A percentile compares a stretch with the other conserved stretches of the same genome.
These are phyloP conservation scores for Vanacampus margaritifer DNA, from an alignment of 2,113 vertebrate genomes.

Conservation along the genomic window DNA sequence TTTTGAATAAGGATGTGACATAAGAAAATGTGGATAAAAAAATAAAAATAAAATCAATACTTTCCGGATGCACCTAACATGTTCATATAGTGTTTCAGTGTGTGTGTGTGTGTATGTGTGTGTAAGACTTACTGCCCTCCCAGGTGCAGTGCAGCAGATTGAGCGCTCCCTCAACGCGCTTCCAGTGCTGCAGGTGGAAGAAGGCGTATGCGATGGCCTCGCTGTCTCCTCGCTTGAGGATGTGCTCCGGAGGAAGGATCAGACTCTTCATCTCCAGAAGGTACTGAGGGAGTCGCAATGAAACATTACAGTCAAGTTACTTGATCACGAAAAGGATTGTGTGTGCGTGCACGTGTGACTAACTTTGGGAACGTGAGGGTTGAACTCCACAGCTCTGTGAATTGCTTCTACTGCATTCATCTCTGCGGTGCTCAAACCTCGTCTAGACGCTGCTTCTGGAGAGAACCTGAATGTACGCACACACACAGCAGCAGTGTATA, in stretches of 20 bases:
- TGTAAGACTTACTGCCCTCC: slow-evolving; percentile 93
- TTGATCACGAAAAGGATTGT: not conserved
- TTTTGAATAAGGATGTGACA: no score
- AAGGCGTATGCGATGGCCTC: slow-evolving; percentile 98
- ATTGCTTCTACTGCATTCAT: slow-evolving; percentile 99
- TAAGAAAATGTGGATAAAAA: no score
- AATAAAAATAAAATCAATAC: no score
- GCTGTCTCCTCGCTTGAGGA: slow-evolving; percentile 98
- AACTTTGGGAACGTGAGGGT: slow-evolving; percentile 98
- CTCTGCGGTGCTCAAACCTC: slow-evolving; percentile 96
- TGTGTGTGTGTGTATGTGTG: slow-evolving; percentile 20
- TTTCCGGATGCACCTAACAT: no score
- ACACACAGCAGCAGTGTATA: not conserved
- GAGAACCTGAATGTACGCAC: slow-evolving; percentile 80
- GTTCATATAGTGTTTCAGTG: not conserved
- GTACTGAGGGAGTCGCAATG: slow-evolving; percentile 74
- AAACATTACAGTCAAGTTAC: not conserved
- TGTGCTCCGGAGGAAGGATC: slow-evolving; percentile 97
- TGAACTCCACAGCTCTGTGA: slow-evolving; percentile 98
- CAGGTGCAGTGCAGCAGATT: slow-evolving; percentile 98
- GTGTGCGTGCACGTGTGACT: slow-evolving; percentile 45
- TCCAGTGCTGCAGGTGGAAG: slow-evolving; percentile 99
- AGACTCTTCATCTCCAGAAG: slow-evolving; percentile 99
- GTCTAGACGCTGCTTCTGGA: slow-evolving; percentile 92
- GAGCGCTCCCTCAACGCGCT: slow-evolving; percentile 95